phyloP scores from a whole-genome alignment of 2,888 invertebrate genomes.

The Athalia circularis region DNA sequence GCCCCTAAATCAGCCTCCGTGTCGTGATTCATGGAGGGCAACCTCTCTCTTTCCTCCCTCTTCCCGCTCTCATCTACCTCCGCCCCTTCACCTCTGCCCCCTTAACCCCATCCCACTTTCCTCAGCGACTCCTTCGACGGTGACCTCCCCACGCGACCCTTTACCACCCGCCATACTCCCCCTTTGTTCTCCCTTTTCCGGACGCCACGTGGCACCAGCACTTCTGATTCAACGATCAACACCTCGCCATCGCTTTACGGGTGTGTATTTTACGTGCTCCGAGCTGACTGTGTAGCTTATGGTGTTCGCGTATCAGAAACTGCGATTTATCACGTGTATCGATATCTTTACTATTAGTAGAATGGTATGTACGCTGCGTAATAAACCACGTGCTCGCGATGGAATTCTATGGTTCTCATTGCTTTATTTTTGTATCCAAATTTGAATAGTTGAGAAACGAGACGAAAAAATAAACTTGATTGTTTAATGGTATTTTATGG shows the following conservation, averaged over 20 bases:
- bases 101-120: conserved; percentile 50
- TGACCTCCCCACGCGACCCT: conserved; percentile 70
- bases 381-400: no score
- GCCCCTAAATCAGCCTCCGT: conserved; percentile 73
- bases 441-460: no score
- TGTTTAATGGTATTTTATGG: no score
- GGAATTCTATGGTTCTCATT: no score
- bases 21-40: conserved; percentile 74
- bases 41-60: conserved; percentile 63
- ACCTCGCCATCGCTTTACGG: conserved; percentile 10
- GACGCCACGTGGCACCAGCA: conserved; percentile 26
- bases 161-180: conserved; percentile 54
- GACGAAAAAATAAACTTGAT: no score
- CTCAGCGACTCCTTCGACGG: conserved; percentile 63
- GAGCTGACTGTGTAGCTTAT: no score
- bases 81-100: conserved; percentile 49
- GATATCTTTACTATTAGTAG: no score
- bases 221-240: conserved; percentile 25
- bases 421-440: no score
- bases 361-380: no score
- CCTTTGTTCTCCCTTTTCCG: conserved; percentile 1
- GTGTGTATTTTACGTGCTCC: no score
- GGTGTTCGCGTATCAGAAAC: no score
- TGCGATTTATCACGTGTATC: no score
- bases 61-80: conserved; percentile 51